Conservation (phyloP, 2,888 invertebrate genomes). For the Dicranocentrus wangi region DNA sequence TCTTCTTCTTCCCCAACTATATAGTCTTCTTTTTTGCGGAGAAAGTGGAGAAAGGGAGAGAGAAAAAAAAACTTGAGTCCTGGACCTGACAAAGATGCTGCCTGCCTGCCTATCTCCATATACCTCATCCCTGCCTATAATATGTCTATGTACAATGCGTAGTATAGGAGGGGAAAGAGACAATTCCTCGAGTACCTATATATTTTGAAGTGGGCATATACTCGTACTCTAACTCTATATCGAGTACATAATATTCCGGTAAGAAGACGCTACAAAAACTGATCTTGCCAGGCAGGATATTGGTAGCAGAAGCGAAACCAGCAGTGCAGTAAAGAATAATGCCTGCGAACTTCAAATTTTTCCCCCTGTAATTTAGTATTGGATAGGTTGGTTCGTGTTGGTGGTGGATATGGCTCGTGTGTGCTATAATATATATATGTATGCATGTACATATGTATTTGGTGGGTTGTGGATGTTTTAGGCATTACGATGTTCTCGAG, state of each 20-base stretch:
- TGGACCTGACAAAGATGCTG: no score
- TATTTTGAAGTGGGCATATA: constrained; percentile 21
- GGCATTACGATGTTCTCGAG: neutral
- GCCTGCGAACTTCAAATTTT: neutral
- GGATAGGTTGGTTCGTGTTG: neutral
- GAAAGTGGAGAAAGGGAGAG: neutral
- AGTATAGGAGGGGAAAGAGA: neutral
- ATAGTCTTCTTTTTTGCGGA: no score
- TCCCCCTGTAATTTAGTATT: neutral
- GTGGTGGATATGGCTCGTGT: no score
- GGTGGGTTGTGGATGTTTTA: no score
- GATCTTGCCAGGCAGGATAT: neutral
- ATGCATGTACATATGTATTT: constrained; percentile 5
- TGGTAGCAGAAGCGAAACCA: neutral
- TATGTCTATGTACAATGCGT: constrained; percentile 28
- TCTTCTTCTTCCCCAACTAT: constrained; percentile 4
- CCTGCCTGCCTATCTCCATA: no score
- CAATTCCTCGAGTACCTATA: constrained; percentile 42
- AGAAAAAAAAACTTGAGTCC: constrained; percentile 19
- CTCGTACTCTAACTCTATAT: neutral
- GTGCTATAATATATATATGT: constrained; percentile 1
- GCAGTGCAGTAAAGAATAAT: neutral
- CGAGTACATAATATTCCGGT: no score
- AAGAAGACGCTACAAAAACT: neutral
- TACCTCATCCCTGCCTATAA: neutral